phyloP scores from a whole-genome alignment of 2,888 invertebrate species.

The Polietes domitor region DNA sequence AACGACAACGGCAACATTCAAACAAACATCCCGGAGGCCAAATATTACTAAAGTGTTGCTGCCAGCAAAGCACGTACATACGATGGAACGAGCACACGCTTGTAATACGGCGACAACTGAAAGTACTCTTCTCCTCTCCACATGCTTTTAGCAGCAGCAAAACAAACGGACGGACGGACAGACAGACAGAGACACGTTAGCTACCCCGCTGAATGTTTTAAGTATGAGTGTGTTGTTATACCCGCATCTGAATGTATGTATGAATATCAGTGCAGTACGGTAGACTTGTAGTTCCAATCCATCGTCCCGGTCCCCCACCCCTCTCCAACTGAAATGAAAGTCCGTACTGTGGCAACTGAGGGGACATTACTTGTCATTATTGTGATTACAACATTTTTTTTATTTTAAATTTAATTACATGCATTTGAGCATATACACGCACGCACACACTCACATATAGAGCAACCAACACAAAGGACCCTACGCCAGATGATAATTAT shows the following conservation, averaged over 20 bases:
- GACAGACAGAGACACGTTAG: background rate
- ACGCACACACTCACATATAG: conserved; percentile 23
- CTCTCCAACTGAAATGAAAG: background rate
- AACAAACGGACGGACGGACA: background rate
- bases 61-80: conserved; percentile 62
- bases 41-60: conserved; percentile 59
- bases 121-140: conserved; percentile 10
- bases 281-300: conserved; percentile 2
- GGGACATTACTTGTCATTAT: conserved; percentile 67
- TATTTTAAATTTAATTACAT: conserved; percentile 75
- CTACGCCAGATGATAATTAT: conserved; percentile 24
- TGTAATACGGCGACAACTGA: conserved; percentile 50
- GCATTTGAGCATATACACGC: conserved; percentile 72
- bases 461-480: conserved; percentile 15
- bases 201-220: background rate
- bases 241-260: background rate
- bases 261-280: background rate
- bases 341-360: conserved; percentile 46
- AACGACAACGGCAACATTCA: conserved; percentile 24
- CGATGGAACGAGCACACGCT: conserved; percentile 30
- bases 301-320: background rate
- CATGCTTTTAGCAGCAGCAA: background rate
- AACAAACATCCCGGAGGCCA: conserved; percentile 55
- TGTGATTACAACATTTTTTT: conserved; percentile 65
- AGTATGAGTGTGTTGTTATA: background rate